Conservation (phyloP, 2,888 invertebrate genomes). For the Cephonodes hylas region DNA sequence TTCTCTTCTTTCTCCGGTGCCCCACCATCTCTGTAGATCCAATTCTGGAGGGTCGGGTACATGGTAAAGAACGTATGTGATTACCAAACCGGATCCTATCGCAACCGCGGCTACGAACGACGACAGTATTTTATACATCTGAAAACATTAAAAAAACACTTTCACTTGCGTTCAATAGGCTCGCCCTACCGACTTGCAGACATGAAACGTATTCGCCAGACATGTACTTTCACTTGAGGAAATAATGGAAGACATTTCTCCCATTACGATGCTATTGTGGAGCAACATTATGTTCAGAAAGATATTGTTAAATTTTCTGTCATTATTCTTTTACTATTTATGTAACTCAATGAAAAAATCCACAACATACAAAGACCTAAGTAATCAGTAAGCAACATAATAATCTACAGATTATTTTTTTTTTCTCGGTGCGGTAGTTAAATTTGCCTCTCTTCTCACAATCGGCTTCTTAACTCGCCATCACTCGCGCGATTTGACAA, state of each 20-base stretch:
- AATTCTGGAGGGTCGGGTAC: conserved; percentile 51
- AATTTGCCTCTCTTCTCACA: too few species aligned
- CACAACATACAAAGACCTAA: too few species aligned
- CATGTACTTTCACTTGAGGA: not conserved
- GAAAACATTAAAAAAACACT: conserved; percentile 32
- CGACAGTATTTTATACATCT: conserved; percentile 53
- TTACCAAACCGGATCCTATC: conserved; percentile 38
- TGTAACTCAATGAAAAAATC: too few species aligned
- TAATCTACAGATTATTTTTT: too few species aligned
- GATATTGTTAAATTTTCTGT: too few species aligned
- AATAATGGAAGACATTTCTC: not conserved
- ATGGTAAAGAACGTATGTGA: conserved; percentile 34
- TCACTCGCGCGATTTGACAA: too few species aligned
- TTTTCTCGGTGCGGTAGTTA: too few species aligned
- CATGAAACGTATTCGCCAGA: not conserved
- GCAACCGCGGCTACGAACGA: conserved; percentile 39
- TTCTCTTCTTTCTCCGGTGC: conserved; percentile 38
- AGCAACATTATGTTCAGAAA: too few species aligned
- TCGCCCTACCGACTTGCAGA: not conserved
- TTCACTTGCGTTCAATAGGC: not conserved
- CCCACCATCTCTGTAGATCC: conserved; percentile 70
- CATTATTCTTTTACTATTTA: too few species aligned
- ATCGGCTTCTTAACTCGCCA: too few species aligned
- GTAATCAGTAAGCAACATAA: too few species aligned
- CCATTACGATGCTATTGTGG: not conserved